These are phyloP conservation scores for Rhizoglyphus robini DNA, from an alignment of 1,140 invertebrate genomes.

Conservation along the genomic window DNA sequence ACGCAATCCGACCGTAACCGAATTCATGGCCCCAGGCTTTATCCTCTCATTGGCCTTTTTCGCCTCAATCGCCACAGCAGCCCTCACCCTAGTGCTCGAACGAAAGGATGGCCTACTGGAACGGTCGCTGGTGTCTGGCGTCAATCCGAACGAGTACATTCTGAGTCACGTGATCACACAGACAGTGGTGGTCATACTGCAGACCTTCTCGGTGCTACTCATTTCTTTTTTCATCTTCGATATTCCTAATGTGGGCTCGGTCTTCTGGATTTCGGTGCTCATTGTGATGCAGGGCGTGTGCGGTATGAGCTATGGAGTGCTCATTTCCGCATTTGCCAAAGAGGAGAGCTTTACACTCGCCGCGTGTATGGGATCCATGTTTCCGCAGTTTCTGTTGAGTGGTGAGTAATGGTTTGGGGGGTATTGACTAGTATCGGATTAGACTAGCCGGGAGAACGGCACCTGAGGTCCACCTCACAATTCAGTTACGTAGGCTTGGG, in stretches of 20 bases:
- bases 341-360: conserved; percentile 81
- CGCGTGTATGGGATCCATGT: conserved; percentile 60
- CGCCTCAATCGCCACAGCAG: conserved; percentile 78
- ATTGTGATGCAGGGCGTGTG: conserved; percentile 63
- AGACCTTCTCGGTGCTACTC: conserved; percentile 67
- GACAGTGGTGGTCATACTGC: conserved; percentile 80
- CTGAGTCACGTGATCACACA: conserved; percentile 81
- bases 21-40: conserved; percentile 85
- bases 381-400: conserved; percentile 71
- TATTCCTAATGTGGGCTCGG: conserved; percentile 59
- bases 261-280: conserved; percentile 55
- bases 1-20: conserved; percentile 8
- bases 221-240: conserved; percentile 66
- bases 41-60: conserved; percentile 91
- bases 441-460: too few species aligned
- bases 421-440: conserved; percentile 1
- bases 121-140: conserved; percentile 69
- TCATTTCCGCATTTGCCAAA: conserved; percentile 69
- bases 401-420: conserved; percentile 47
- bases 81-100: conserved; percentile 76
- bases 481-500: too few species aligned
- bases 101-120: conserved; percentile 73
- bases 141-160: conserved; percentile 60
- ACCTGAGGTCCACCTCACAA: too few species aligned
- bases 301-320: conserved; percentile 84